phyloP scores from a whole-genome alignment of 1,140 invertebrate genomes.

The Nymphalis io region DNA sequence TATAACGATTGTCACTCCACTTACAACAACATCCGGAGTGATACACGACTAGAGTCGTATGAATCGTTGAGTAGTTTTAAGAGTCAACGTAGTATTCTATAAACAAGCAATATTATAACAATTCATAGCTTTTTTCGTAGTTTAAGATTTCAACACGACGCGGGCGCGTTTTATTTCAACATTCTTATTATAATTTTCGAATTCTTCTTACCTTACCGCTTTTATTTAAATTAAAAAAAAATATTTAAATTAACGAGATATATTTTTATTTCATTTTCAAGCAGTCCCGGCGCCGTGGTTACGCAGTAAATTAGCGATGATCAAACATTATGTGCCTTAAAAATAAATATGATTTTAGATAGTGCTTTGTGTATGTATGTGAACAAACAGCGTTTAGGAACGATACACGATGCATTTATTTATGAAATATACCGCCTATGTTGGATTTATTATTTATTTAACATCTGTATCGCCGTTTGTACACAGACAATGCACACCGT shows the following conservation, averaged over 20 bases:
- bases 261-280: background rate
- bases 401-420: constrained; percentile 14
- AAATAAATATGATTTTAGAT: constrained; percentile 5
- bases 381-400: constrained; percentile 19
- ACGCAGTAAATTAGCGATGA: constrained; percentile 2
- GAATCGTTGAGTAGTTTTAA: no score
- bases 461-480: no score
- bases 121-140: background rate
- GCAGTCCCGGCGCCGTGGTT: background rate
- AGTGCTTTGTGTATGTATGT: constrained; percentile 30
- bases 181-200: background rate
- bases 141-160: constrained; percentile 14
- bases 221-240: no score
- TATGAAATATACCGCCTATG: background rate
- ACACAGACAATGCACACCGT: constrained; percentile 26
- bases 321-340: constrained; percentile 34
- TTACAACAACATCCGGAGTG: background rate
- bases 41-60: background rate
- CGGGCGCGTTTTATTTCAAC: background rate
- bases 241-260: background rate
- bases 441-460: no score
- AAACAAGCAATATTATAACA: constrained; percentile 6
- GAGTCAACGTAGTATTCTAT: background rate
- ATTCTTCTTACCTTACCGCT: background rate
- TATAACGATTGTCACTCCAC: background rate